phyloP scores from a whole-genome alignment of 2,888 invertebrate species.

The Clitarchus hookeri region DNA sequence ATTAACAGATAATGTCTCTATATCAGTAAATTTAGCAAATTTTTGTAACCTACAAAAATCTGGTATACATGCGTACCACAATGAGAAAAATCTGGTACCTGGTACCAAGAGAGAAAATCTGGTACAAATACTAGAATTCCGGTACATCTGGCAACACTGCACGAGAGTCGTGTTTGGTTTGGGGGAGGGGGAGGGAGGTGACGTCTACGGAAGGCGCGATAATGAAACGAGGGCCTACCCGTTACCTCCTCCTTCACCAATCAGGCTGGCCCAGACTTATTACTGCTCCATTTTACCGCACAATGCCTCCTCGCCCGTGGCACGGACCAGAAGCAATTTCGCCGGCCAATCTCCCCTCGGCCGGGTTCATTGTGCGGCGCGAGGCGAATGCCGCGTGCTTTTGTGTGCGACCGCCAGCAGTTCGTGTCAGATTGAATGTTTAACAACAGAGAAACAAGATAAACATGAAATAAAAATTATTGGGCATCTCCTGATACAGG shows the following conservation, averaged over 20 bases:
- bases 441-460: not conserved
- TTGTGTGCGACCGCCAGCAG: not conserved
- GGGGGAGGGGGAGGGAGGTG: no score
- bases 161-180: no score
- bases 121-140: no score
- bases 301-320: not conserved
- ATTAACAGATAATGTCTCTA: no score
- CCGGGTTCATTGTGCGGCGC: not conserved
- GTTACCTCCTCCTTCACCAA: not conserved
- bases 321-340: not conserved
- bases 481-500: not conserved
- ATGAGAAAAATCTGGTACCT: no score
- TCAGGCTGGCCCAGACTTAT: not conserved
- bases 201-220: not conserved
- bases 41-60: no score
- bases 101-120: no score
- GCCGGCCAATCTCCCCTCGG: not conserved
- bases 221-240: not conserved
- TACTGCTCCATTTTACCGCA: constrained; percentile 6
- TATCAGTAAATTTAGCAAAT: no score
- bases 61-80: no score
- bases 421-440: not conserved
- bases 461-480: not conserved
- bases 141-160: no score
- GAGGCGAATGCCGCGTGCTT: not conserved